Evolutionary conservation across 2,113 vertebrate species (phyloP).

Genomic region (Bothrops jararaca): DNA sequence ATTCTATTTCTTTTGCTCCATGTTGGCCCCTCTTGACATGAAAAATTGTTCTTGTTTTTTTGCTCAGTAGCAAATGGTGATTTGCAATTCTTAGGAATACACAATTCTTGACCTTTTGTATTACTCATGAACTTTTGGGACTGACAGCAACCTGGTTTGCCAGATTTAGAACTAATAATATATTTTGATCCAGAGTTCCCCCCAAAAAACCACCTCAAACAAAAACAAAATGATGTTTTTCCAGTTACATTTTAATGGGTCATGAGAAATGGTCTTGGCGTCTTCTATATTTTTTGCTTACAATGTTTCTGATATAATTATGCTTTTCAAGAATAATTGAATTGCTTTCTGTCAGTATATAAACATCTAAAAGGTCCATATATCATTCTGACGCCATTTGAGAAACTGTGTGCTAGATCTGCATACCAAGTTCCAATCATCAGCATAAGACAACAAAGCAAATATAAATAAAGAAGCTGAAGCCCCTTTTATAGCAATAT

Average conservation of each 20-base stretch:
- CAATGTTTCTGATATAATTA: constrained; percentile 41
- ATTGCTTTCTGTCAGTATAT: constrained; percentile 45
- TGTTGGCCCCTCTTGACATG: neutral
- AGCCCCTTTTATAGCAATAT: constrained; percentile 54
- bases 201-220: neutral
- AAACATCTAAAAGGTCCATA: constrained; percentile 59
- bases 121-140: neutral
- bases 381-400: constrained; percentile 59
- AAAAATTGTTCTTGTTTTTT: constrained; percentile 1
- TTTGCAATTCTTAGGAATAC: neutral
- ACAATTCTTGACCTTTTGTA: neutral
- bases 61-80: neutral
- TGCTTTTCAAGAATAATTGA: constrained; percentile 29
- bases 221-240: neutral
- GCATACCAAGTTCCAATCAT: constrained; percentile 45
- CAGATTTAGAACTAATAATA: neutral
- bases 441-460: constrained; percentile 51
- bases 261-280: neutral
- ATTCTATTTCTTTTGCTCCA: constrained; percentile 1
- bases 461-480: constrained; percentile 46
- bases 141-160: neutral
- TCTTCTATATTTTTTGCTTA: constrained; percentile 48
- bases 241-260: neutral
- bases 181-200: neutral
- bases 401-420: constrained; percentile 54